Evolutionary conservation across 1,140 invertebrate species (phyloP).

Genomic region (Ceratina japonica): DNA sequence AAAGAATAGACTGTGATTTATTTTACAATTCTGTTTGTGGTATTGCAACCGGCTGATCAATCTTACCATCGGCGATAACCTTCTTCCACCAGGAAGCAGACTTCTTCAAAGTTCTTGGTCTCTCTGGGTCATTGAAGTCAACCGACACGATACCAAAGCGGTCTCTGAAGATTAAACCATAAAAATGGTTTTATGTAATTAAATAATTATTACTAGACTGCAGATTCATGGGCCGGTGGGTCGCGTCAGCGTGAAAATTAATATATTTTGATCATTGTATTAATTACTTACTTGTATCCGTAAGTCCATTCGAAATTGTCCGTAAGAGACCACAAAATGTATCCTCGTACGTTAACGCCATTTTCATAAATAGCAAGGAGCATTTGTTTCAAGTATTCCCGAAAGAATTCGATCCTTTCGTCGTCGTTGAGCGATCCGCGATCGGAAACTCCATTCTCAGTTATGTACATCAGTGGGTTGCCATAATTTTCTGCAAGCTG

Average conservation of each 20-base stretch:
- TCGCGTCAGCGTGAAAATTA: too few relatives aligned
- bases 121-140: slow-evolving; percentile 84
- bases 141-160: slow-evolving; percentile 88
- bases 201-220: too few relatives aligned
- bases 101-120: slow-evolving; percentile 84
- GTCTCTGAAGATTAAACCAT: slow-evolving; percentile 76
- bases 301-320: slow-evolving; percentile 90
- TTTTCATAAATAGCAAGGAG: slow-evolving; percentile 84
- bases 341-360: slow-evolving; percentile 84
- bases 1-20: too few relatives aligned
- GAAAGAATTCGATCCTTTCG: slow-evolving; percentile 76
- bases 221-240: too few relatives aligned
- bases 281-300: slow-evolving; percentile 82
- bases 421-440: slow-evolving; percentile 51
- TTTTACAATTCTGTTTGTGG: not conserved
- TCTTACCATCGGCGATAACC: slow-evolving; percentile 73
- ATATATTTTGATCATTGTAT: too few relatives aligned
- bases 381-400: slow-evolving; percentile 83
- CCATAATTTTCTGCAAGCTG: slow-evolving; percentile 82
- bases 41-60: not conserved
- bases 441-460: slow-evolving; percentile 62
- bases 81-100: slow-evolving; percentile 84
- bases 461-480: slow-evolving; percentile 36
- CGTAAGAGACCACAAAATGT: slow-evolving; percentile 87
- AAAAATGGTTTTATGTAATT: not conserved